Evolutionary conservation across 2,113 vertebrate genomes (phyloP), one percentile per base, ranked within the genome.

Genomic region (Tyrannus savana): DNA sequence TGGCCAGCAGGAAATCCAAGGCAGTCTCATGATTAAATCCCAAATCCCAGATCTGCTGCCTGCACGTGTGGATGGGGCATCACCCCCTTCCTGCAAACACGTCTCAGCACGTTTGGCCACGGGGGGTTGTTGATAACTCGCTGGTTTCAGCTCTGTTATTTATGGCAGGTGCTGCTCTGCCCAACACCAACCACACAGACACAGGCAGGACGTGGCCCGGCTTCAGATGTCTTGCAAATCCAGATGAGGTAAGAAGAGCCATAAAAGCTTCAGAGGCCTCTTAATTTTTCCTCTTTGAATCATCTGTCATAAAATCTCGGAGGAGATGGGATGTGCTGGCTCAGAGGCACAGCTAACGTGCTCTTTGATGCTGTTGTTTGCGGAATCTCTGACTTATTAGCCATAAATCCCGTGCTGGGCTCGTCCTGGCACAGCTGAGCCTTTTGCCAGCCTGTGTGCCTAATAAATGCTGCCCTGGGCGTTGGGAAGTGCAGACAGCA

Each of bases 171-270:
- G 3, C 39, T 10, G 46, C 27, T 5, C 59, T 41, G 56, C 75
- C 28, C 37, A 46, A 55, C 89, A 71, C 49, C 64, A 13, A 28
- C 7, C 44, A 16, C 49, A 37, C 75, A 33, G 35, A 19, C 47
- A 30, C 49, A 37, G 37, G 55, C 59, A 35, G 19, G 4, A 10
- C 35, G 1, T 6, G 15, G 22, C 42, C 68, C 0, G 0, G 39
- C 44, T 25, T 42, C 49, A 28, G 53, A 27, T 4, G 37, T 21
- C 50, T 16, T n/a, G 41, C 89, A 84, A 77, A 67, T 37, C 42
- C 47, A n/a, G 47, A 49, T 19, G 69, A 72, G 81, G 58, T 56
- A 59, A 89, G 78, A 75, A 76, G 67, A 87, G 24, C 64, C 16
- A 3, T 56, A 59, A 94, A 84, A 85, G 84, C 81, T 89, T 78